Conservation (phyloP, 2,888 invertebrate genomes). For the Eretmocerus hayati region DNA sequence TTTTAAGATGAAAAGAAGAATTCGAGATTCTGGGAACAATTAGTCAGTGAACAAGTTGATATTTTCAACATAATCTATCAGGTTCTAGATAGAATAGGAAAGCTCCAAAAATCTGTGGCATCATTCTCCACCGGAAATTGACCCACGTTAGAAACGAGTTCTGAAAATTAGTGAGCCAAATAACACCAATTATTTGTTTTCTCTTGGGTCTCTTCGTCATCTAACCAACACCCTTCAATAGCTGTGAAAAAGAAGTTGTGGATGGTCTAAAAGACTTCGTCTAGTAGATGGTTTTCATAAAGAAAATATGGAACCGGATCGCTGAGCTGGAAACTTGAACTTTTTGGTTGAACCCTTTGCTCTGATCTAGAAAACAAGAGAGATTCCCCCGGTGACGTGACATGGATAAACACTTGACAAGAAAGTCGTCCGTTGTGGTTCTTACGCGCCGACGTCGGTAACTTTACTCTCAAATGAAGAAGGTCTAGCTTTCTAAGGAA, state of each 20-base stretch:
- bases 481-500: constrained; percentile 15
- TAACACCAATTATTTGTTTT: no score
- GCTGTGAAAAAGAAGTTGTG: constrained; percentile 3
- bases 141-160: no score
- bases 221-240: background rate
- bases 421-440: background rate
- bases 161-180: no score
- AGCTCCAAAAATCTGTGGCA: no score
- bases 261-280: background rate
- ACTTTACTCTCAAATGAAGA: constrained; percentile 10
- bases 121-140: no score
- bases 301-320: no score
- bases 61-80: no score
- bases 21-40: no score
- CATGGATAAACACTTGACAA: background rate
- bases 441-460: constrained; percentile 10
- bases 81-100: no score
- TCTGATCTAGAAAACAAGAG: background rate
- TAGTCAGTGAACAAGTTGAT: no score
- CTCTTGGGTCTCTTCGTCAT: constrained; percentile 1
- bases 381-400: background rate
- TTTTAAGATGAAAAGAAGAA: no score
- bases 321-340: no score
- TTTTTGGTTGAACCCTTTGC: background rate
- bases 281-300: background rate